phyloP scores from a whole-genome alignment of 2,113 vertebrate genomes.

The Xenopus borealis region DNA sequence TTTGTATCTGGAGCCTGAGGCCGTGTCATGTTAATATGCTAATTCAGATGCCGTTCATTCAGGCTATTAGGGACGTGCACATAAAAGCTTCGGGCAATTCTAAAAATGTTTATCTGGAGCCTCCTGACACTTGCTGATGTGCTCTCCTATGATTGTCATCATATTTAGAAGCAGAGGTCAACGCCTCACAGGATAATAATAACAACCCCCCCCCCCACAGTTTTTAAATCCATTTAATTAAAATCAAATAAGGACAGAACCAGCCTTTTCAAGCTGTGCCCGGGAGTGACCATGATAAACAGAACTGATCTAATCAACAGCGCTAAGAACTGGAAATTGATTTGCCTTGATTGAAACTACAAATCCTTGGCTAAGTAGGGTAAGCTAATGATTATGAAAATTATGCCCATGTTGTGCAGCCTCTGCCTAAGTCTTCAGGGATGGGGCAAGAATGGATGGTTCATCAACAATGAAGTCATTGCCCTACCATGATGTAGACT shows the following conservation, averaged over 20 bases:
- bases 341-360: background rate
- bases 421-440: too few species aligned
- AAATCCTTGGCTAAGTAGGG: too few species aligned
- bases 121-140: background rate
- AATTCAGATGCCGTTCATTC: conserved; percentile 37
- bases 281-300: background rate
- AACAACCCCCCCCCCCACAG: too few species aligned
- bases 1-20: background rate
- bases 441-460: too few species aligned
- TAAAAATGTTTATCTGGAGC: conserved; percentile 31
- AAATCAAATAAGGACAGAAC: too few species aligned
- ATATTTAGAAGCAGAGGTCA: background rate
- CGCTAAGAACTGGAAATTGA: background rate
- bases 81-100: conserved; percentile 12
- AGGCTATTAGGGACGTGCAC: conserved; percentile 18
- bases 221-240: too few species aligned
- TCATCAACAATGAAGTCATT: too few species aligned
- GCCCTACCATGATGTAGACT: too few species aligned
- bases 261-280: background rate
- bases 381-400: too few species aligned
- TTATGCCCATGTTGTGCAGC: too few species aligned
- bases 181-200: background rate
- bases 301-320: background rate
- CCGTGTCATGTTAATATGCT: conserved; percentile 6
- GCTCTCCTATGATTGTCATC: background rate